Evolutionary conservation across 2,797 vertebrate genomes (phyloP), one percentile per base, ranked within the genome.

Genomic region (Ctenopoma kingsleyae): DNA sequence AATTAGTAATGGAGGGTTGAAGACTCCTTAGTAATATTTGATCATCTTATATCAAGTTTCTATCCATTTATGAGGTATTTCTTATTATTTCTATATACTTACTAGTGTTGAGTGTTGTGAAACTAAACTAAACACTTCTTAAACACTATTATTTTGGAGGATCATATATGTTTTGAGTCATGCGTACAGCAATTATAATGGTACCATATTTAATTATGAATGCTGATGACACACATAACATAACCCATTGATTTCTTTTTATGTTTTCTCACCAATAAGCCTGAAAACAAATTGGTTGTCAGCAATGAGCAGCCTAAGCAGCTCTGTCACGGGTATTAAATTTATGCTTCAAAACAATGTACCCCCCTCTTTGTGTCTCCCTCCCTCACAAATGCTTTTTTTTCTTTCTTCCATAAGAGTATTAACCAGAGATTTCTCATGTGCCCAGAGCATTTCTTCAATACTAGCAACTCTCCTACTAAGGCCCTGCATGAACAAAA

Each of bases 381-480:
- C 58, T 58, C 73, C 61, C 48, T 81, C 73, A 69, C 72, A 90
- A 90, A 89, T 90, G 67, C 82, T 87, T 88, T 83, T 46, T 8
- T 13, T 38, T 13, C 85, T 86, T 91, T 89, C 80, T 87, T 90
- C 78, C 51, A 19, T 93, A 94, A 94, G 91, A 91, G 89, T 85
- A 90, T 94, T 94, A 94, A 40, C 80, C 78, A 87, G 88, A 90
- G 81, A 93, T 86, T 87, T 87, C 81, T 90, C 90, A 91, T 78
- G 63, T 87, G 90, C 81, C 83, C 58, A 72, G 20, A 76, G 59
- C 76, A 71, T 46, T 46, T 49, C 20, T 76, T 54, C 52, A 58
- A 75, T 58, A 78, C 43, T 57, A 41, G 22, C 22, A 54, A 22
- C 38, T 80, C 54, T 58, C 51, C 51, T 52, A 4, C n/a, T 38